These are phyloP conservation scores for Clepsis dumicolana DNA, from an alignment of 2,888 invertebrate species.

Conservation along the genomic window DNA sequence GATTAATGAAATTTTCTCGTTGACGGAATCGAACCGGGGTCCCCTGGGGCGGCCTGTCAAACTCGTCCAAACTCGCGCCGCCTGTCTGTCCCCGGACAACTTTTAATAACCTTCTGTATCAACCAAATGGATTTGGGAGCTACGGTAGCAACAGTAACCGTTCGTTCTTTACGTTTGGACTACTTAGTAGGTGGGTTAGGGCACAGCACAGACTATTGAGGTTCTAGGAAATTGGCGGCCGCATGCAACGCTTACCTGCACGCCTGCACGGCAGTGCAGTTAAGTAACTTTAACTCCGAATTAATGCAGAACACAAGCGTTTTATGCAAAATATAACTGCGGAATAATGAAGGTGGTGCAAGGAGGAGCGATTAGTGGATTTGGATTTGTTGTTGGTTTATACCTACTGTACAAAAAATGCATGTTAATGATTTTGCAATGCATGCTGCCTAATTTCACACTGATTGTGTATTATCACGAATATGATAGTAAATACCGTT, in stretches of 20 bases:
- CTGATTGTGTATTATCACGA: too few species aligned
- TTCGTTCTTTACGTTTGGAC: conserved; percentile 59
- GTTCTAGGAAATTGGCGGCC: conserved; percentile 7
- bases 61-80: conserved; percentile 72
- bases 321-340: conserved; percentile 43
- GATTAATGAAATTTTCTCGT: conserved; percentile 80
- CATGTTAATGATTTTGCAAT: neutral
- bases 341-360: conserved; percentile 33
- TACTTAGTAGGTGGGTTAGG: conserved; percentile 8
- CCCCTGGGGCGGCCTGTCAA: conserved; percentile 76
- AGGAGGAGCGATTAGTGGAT: conserved; percentile 27
- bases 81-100: conserved; percentile 73
- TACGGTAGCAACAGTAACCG: conserved; percentile 43
- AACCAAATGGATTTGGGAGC: conserved; percentile 70
- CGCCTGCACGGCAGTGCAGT: conserved; percentile 21
- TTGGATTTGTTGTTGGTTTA: conserved; percentile 33
- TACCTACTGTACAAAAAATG: conserved; percentile 4
- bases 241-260: conserved; percentile 22
- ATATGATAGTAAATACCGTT: too few species aligned
- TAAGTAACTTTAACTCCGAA: conserved; percentile 36
- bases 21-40: conserved; percentile 74
- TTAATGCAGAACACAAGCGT: conserved; percentile 37
- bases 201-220: conserved; percentile 18
- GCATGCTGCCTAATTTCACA: too few species aligned
- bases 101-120: conserved; percentile 83